phyloP scores from a whole-genome alignment of 2,113 vertebrate genomes.

The Larimichthys polyactis region DNA sequence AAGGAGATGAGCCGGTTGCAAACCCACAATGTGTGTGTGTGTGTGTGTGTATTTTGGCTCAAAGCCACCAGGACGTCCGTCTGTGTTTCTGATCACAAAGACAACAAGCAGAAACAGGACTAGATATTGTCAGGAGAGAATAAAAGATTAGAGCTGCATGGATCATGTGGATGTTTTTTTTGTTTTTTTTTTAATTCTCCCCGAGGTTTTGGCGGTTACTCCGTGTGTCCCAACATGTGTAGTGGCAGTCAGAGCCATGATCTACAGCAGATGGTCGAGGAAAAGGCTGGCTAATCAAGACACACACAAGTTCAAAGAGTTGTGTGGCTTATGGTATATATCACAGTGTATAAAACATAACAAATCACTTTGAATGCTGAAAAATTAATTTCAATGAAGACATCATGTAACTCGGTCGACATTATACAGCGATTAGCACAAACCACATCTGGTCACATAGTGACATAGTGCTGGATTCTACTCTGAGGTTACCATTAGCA shows the following conservation, averaged over 20 bases:
- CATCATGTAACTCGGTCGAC: constrained; percentile 35
- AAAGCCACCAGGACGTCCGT: constrained; percentile 57
- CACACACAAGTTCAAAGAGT: constrained; percentile 46
- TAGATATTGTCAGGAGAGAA: constrained; percentile 33
- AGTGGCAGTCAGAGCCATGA: constrained; percentile 61
- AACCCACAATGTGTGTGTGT: constrained; percentile 24
- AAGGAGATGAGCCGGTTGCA: constrained; percentile 44
- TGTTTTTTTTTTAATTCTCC: constrained; percentile 31
- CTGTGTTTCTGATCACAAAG: constrained; percentile 65
- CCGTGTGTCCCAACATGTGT: constrained; percentile 63
- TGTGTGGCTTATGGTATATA: constrained; percentile 37
- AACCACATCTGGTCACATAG: constrained; percentile 42
- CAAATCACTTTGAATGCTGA: constrained; percentile 48
- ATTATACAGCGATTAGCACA: constrained; percentile 34
- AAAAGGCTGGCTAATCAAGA: constrained; percentile 54
- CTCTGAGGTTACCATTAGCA: neutral
- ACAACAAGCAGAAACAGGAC: constrained; percentile 56
- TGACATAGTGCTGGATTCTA: neutral
- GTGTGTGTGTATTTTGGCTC: constrained; percentile 50
- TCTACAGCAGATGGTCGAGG: constrained; percentile 69
- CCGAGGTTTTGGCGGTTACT: constrained; percentile 54
- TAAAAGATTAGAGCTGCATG: constrained; percentile 27
- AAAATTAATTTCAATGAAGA: constrained; percentile 47
- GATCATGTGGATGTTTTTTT: constrained; percentile 23
- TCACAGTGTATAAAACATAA: constrained; percentile 39